Base-by-base conservation (phyloP, 2,797 vertebrate species). In the Chiroxiphia lanceolata region DNA sequence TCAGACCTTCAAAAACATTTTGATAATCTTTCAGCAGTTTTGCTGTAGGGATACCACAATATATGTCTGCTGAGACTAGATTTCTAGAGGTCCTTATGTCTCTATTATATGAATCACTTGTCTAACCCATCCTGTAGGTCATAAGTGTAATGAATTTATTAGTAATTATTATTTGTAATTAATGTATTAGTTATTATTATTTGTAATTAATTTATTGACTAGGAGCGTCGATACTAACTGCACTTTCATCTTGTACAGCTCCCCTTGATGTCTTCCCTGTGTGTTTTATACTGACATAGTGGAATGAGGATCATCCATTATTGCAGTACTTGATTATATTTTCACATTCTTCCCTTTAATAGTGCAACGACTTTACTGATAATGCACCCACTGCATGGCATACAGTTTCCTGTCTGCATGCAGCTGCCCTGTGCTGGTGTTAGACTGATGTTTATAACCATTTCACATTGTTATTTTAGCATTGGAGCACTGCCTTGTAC, bases 1-100 rank as follows among this genome's bases (percentile, higher is more conserved):
- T 85, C 75, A 94, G 71, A 44, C 69, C 71, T 95, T 91, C 87
- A 95, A 96, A 97, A 89, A 75, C 53, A 59, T 92, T 94, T 83
- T 87, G 26, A 85, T 92, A 91, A 90, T 60, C 29, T 93, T 91
- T 87, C 69, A 68, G 50, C 48, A 81, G 50, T 69, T 93, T 94
- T 81, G 60, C 68, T 96, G 53, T 83, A 92, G 91, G 87, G 76
- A 61, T 89, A 63, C 31, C 38, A 42, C 34, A 89, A 50, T 44
- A 48, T 53, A 26, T 13, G 10, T 94, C 76, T 85, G 69, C 54
- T 87, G 42, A 65, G 31, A 83, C 38, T 57, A 42, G 17, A 83
- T 65, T 89, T 83, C 63, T 80, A 72, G 59, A 89, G 44, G 27
- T 67, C 25, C 77, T 80, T 42, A 6, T 57, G n/a, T 31, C 38